Evolutionary conservation across 2,797 vertebrate genomes (phyloP), one percentile per base, ranked within the genome.

Genomic region (Poecilia wingei): DNA sequence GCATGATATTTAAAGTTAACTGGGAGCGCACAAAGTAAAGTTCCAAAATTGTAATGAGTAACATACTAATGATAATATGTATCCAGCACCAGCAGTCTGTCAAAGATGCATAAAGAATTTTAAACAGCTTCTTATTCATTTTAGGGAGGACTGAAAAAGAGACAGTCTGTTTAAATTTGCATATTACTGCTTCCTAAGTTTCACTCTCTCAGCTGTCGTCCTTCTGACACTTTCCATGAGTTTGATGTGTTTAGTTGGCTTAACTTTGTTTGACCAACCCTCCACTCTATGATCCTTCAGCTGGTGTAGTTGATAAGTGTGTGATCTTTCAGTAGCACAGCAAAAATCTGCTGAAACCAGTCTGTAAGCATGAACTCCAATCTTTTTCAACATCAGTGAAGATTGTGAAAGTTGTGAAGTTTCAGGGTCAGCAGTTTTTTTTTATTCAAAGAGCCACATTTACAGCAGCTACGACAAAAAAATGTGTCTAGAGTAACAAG

Each of bases 1-100:
- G 49, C 72, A 74, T 28, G 36, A 41, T 18, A 64, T 33, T 64
- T 75, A 47, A 36, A 75, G 28, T 75, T 12, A 64, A 61, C 20
- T 55, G 14, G 64, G 46, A 55, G 43, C 6, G 8, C 25, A 28
- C 14, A 41, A 43, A 70, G 51, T 20, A 28, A 45, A 57, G 6
- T 57, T 22, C 18, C 7, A 77, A 43, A 69, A 49, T 45, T 28
- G 55, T 43, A 66, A 51, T 76, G 46, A 68, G 61, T 16, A 25
- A 76, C 33, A 28, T 53, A 16, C 7, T 51, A 75, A 49, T n/a
- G 59, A 49, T 33, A 47, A 12, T n/a, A 59, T 43, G 47, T 33
- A 74, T 57, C 49, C 8, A 76, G 18, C n/a, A 61, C 28, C 43
- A 66, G 22, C 46, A 77, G 46, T 28, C 16, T 39, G 75, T 49